These are phyloP conservation scores for Rallus limicola DNA, from an alignment of 2,113 vertebrate genomes.

Conservation along the genomic window DNA sequence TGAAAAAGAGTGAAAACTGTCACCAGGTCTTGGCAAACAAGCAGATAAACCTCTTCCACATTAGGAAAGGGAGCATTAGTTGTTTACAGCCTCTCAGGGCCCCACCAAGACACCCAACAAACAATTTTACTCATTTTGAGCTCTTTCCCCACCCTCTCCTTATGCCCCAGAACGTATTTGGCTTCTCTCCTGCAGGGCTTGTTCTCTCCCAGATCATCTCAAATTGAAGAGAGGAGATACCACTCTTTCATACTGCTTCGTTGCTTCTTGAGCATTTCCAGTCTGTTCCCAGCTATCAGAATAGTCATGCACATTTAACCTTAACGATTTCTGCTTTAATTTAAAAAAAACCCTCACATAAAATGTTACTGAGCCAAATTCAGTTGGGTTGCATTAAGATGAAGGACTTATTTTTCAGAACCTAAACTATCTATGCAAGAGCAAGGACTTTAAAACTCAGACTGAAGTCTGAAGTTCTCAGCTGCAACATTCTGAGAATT, in stretches of 20 bases:
- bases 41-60: neutral
- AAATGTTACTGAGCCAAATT: neutral
- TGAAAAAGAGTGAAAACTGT: neutral
- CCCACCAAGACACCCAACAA: neutral
- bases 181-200: neutral
- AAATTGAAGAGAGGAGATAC: neutral
- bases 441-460: neutral
- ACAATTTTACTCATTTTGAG: neutral
- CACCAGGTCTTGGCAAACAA: neutral
- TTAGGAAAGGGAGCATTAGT: neutral
- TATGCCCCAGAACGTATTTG: neutral
- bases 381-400: neutral
- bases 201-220: neutral
- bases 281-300: neutral
- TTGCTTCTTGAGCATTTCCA: neutral
- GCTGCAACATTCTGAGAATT: neutral
- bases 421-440: neutral
- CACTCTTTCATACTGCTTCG: neutral
- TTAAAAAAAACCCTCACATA: neutral
- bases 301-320: neutral
- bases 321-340: neutral
- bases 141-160: neutral
- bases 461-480: neutral
- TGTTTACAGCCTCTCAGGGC: neutral
- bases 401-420: neutral